Evolutionary conservation across 37 sponge, comb jelly and placozoan species (phyloP).

Genomic region (Eunapius fragilis): DNA sequence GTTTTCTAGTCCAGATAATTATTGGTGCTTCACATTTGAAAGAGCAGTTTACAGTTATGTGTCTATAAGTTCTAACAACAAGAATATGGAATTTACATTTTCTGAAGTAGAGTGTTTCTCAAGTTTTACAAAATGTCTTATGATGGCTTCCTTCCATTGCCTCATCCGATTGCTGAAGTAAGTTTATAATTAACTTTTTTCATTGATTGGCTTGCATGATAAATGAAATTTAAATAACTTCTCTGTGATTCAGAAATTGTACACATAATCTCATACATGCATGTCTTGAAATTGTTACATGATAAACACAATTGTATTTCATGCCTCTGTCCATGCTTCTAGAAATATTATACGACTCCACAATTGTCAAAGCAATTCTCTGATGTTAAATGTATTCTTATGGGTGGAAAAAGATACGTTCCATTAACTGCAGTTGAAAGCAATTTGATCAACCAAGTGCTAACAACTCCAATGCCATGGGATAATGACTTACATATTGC

Average conservation of each 20-base stretch:
- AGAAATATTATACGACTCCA: not conserved
- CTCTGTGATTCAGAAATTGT: not conserved
- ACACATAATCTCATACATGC: not conserved
- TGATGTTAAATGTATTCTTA: not conserved
- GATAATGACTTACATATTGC: not conserved
- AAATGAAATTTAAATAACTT: not conserved
- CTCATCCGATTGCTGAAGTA: not conserved
- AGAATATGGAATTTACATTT: conserved; percentile 30
- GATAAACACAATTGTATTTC: not conserved
- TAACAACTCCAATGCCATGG: not conserved
- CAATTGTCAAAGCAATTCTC: not conserved
- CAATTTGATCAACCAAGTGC: not conserved
- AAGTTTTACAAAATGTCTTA: conserved; percentile 9
- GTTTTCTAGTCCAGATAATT: conserved; percentile 49
- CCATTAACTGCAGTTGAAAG: not conserved
- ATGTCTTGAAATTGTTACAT: not conserved
- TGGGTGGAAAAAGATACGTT: not conserved
- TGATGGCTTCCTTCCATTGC: not conserved
- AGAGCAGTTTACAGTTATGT: conserved; percentile 32
- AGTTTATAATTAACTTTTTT: too few relatives aligned
- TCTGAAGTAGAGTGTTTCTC: conserved; percentile 31
- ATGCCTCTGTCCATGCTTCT: not conserved
- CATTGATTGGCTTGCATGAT: not conserved
- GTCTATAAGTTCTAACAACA: conserved; percentile 33
- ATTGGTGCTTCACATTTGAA: conserved; percentile 47